Evolutionary conservation across 2,888 invertebrate genomes (phyloP), one percentile per base, ranked within the genome.

Genomic region (Diarsia brunnea): DNA sequence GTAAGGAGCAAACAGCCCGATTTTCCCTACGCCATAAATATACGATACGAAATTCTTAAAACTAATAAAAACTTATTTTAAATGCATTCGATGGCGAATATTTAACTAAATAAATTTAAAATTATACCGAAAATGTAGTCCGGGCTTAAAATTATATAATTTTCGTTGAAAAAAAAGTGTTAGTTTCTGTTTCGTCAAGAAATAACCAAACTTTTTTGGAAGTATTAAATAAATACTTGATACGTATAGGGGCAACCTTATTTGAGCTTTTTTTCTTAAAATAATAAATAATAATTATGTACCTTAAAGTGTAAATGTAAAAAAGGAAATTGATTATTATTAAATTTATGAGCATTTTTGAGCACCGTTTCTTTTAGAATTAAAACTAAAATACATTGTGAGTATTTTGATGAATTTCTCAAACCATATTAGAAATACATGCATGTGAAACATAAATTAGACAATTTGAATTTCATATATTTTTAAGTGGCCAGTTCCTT

Each of bases 1-100:
- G 79, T 81, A 31, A 64, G 84, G 69, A 89, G 91, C 91, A 91
- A 91, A 90, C 88, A 43, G 53, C 87, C 89, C 89, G 43, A 27
- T 79, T 66, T 79, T 66, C 85, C 85, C 80, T 64, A 71, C 55
- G 78, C 84, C 82, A 81, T 12, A 74, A 53, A 75, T 72, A 78
- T 71, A 69, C 24, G 14, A 51, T 55, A 70, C 27, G 11, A 69
- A 63, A 74, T 53, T 38, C 64, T 72, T 79, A 77, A 78, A 63
- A 69, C 24, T 63, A 84, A 51, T 64, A 73, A 0, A 73, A 70
- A 79, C 67, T 61, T 81, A 78, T 45, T 63, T 67, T 79, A 84
- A 84, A 84, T 81, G 79, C 78, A 72, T 81, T 79, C 60, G 73
- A 86, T 87, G 87, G 85, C 87, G 72, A 70, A 78, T 68, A 81